These are phyloP conservation scores for Barnardius zonarius DNA, from an alignment of 2,113 vertebrate species.

Conservation along the genomic window DNA sequence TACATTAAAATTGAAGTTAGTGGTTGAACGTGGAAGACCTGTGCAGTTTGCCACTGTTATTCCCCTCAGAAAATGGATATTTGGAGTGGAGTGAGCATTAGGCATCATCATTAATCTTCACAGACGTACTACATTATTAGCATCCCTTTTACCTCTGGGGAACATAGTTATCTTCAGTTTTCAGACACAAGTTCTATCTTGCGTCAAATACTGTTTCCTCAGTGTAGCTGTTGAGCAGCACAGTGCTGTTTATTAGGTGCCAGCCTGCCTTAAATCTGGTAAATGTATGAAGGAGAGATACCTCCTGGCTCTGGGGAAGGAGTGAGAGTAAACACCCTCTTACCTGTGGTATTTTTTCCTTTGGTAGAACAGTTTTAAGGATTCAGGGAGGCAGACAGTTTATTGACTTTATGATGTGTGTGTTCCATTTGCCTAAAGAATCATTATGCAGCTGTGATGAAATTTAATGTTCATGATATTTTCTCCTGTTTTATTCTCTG, in stretches of 20 bases:
- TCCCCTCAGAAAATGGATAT: background rate
- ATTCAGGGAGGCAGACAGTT: background rate
- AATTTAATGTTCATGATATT: background rate
- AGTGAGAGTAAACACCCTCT: background rate
- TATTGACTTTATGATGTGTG: background rate
- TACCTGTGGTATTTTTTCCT: background rate
- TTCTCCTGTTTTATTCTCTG: background rate
- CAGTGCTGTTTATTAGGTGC: background rate
- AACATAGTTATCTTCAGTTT: constrained; percentile 7
- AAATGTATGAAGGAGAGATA: background rate
- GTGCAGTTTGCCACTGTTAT: background rate
- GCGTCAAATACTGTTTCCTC: background rate
- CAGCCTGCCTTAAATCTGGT: constrained; percentile 26
- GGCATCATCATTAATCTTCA: background rate
- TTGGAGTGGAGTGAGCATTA: background rate
- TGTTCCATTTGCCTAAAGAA: background rate
- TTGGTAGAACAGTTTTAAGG: background rate
- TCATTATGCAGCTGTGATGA: background rate
- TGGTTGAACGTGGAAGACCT: background rate
- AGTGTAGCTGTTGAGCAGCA: background rate
- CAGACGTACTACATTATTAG: background rate
- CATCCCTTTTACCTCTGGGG: background rate
- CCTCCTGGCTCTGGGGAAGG: background rate
- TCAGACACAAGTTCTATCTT: constrained; percentile 13
- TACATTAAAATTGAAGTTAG: background rate